A percentile compares a stretch with the other conserved stretches of the same genome.
These are phyloP conservation scores for Aromia moschata DNA, from an alignment of 2,888 invertebrate species.

Conservation along the genomic window DNA sequence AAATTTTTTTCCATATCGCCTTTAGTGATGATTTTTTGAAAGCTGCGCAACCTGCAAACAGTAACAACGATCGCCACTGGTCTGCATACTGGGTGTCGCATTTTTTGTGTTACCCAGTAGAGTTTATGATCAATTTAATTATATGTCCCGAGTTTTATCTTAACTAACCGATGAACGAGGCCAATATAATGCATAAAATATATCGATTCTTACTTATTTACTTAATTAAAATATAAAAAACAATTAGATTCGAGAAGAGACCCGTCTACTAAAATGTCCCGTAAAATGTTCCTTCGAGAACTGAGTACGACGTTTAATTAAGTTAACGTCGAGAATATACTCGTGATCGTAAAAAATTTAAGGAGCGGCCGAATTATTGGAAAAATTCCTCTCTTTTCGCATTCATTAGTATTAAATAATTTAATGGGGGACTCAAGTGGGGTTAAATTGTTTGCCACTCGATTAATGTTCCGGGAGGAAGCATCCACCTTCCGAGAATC, in stretches of 20 bases:
- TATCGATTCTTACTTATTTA: background rate
- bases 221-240: too few species aligned
- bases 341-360: constrained; percentile 20
- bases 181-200: too few species aligned
- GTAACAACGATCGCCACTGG: too few species aligned
- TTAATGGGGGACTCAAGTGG: constrained; percentile 17
- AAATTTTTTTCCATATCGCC: too few species aligned
- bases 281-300: background rate
- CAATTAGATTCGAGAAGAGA: background rate
- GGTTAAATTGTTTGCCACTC: constrained; percentile 7
- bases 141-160: too few species aligned
- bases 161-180: too few species aligned
- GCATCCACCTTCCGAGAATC: background rate
- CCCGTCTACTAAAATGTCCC: background rate
- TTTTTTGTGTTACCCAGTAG: too few species aligned
- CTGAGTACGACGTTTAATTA: constrained; percentile 17
- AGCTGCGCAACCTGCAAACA: too few species aligned
- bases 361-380: constrained; percentile 18
- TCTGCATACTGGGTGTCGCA: too few species aligned
- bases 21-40: too few species aligned
- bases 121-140: too few species aligned
- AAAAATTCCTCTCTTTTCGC: constrained; percentile 17
- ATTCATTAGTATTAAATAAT: constrained; percentile 25
- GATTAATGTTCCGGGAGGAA: constrained; percentile 1
- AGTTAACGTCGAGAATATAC: constrained; percentile 19